Conservation (phyloP, 2,888 invertebrate genomes). For the Drepana falcataria region DNA sequence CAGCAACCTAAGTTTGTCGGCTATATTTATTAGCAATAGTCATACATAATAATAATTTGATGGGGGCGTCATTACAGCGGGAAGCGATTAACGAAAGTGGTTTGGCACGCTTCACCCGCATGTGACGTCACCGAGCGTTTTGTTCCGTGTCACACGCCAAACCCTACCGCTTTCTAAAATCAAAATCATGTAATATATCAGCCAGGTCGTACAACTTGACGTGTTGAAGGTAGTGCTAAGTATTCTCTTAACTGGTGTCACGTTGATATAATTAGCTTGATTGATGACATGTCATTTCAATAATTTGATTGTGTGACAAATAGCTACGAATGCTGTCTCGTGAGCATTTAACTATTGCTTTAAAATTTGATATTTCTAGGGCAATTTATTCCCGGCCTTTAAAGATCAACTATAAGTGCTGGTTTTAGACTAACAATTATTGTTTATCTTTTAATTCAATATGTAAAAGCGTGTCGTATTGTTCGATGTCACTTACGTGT, state of each 20-base stretch:
- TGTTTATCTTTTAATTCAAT: no score
- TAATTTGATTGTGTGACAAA: neutral
- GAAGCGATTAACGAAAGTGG: constrained; percentile 58
- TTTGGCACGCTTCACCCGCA: constrained; percentile 60
- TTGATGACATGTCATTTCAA: neutral
- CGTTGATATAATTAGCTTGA: neutral
- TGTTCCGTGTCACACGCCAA: constrained; percentile 29
- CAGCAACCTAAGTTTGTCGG: neutral
- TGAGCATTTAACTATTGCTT: no score
- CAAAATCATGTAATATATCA: constrained; percentile 33
- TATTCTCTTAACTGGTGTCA: neutral
- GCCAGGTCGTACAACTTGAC: neutral
- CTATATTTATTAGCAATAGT: constrained; percentile 14
- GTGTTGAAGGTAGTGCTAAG: constrained; percentile 7
- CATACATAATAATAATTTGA: constrained; percentile 31
- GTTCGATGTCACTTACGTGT: constrained; percentile 5
- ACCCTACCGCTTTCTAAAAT: constrained; percentile 39
- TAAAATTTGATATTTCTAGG: no score
- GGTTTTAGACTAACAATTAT: no score
- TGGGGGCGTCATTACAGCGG: constrained; percentile 53
- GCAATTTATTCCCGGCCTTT: no score
- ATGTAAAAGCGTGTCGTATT: no score
- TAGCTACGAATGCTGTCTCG: neutral
- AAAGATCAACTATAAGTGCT: no score
- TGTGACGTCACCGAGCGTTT: constrained; percentile 39